A percentile compares a stretch with the other conserved stretches of the same genome.
These are phyloP conservation scores for Alaudala cheleensis DNA, from an alignment of 2,113 vertebrate species.

Conservation along the genomic window DNA sequence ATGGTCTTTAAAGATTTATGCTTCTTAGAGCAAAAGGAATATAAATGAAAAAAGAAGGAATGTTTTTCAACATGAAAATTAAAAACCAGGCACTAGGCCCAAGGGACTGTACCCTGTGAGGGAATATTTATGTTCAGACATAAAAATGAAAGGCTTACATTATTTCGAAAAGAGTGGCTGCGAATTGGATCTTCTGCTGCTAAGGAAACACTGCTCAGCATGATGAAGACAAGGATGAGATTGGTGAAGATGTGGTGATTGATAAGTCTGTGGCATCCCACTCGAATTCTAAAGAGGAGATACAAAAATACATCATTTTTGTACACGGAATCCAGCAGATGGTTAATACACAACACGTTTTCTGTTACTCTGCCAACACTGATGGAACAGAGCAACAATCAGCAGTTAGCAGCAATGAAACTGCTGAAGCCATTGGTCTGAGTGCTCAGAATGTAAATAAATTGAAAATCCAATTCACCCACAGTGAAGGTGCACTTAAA, in stretches of 20 bases:
- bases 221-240: conserved; percentile 98
- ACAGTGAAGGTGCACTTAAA: neutral
- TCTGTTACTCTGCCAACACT: neutral
- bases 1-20: neutral
- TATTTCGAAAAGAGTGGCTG: conserved; percentile 94
- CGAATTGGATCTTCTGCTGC: conserved; percentile 98
- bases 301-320: conserved; percentile 10
- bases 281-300: conserved; percentile 84
- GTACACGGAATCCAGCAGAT: neutral
- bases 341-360: neutral
- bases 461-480: neutral
- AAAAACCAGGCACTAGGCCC: neutral
- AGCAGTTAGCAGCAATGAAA: neutral
- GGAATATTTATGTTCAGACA: neutral
- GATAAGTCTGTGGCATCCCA: conserved; percentile 94
- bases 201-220: conserved; percentile 96
- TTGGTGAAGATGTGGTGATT: conserved; percentile 99
- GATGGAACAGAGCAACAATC: neutral
- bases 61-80: neutral
- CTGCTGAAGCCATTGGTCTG: neutral
- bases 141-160: conserved; percentile 80
- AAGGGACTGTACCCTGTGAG: neutral
- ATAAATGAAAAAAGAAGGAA: neutral
- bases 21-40: neutral
- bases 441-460: neutral